phyloP scores from a whole-genome alignment of 2,888 invertebrate genomes.

The Melinaea menophilus region DNA sequence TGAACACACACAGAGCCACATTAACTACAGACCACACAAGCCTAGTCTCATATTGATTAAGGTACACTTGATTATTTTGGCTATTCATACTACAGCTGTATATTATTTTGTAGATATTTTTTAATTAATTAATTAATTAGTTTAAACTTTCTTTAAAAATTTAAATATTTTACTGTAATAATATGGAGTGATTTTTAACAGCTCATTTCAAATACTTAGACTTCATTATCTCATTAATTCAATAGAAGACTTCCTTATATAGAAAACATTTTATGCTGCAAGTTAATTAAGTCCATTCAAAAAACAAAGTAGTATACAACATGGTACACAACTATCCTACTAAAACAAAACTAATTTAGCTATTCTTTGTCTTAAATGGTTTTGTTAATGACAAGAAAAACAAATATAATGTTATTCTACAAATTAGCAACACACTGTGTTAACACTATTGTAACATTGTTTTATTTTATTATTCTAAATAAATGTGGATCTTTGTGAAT shows the following conservation, averaged over 20 bases:
- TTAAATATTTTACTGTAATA: too few relatives aligned
- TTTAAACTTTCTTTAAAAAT: too few relatives aligned
- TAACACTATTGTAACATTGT: background rate
- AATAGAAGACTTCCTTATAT: background rate
- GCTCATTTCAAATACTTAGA: too few relatives aligned
- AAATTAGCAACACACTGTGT: conserved; percentile 13
- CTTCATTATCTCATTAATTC: background rate
- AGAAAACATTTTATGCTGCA: background rate
- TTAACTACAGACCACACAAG: too few relatives aligned
- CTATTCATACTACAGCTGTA: too few relatives aligned
- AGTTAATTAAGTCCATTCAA: background rate
- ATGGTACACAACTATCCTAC: background rate
- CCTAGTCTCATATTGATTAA: too few relatives aligned
- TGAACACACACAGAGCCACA: too few relatives aligned
- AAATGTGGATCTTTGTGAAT: conserved; percentile 29
- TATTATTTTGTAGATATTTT: too few relatives aligned
- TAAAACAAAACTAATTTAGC: conserved; percentile 2
- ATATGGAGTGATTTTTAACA: too few relatives aligned
- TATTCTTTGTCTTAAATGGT: conserved; percentile 12
- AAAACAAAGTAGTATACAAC: background rate
- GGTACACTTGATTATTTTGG: too few relatives aligned
- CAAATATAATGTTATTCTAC: conserved; percentile 13
- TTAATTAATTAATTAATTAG: too few relatives aligned
- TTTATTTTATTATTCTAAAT: conserved; percentile 15
- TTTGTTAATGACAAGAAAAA: conserved; percentile 17